Percentiles rank a stretch among this genome's conserved stretches.
Evolutionary conservation across 1,140 invertebrate genomes (phyloP).

Genomic region (Drosophila kanapiae): DNA sequence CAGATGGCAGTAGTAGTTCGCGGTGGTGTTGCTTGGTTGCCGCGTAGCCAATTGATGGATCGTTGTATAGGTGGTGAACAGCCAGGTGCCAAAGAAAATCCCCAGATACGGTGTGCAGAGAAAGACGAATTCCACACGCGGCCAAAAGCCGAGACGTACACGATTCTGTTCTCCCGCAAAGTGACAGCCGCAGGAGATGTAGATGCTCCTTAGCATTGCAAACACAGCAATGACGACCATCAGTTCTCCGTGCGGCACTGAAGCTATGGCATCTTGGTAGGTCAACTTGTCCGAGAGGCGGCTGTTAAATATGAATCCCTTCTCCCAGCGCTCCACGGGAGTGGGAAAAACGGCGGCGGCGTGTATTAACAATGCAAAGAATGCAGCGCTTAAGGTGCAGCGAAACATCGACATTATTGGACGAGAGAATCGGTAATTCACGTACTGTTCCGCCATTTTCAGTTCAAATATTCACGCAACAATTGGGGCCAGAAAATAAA

Average conservation of each 20-base stretch:
- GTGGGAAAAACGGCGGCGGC: conserved; percentile 14
- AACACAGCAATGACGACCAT: not conserved
- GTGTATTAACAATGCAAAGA: conserved; percentile 29
- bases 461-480: not conserved
- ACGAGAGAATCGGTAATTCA: not conserved
- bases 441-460: conserved; percentile 8
- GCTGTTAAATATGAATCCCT: not conserved
- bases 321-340: not conserved
- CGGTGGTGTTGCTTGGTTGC: not conserved
- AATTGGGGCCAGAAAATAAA: too few species aligned
- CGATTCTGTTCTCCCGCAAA: not conserved
- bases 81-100: not conserved
- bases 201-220: not conserved
- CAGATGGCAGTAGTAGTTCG: not conserved
- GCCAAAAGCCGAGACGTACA: fast-evolving
- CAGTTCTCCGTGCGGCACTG: not conserved
- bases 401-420: conserved; percentile 1
- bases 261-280: not conserved
- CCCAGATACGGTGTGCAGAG: not conserved
- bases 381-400: not conserved
- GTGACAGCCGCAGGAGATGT: not conserved
- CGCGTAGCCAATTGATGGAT: fast-evolving
- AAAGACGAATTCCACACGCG: not conserved
- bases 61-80: not conserved
- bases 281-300: not conserved